phyloP scores from a whole-genome alignment of 2,888 invertebrate genomes.

The Microctonus aethiopoides region DNA sequence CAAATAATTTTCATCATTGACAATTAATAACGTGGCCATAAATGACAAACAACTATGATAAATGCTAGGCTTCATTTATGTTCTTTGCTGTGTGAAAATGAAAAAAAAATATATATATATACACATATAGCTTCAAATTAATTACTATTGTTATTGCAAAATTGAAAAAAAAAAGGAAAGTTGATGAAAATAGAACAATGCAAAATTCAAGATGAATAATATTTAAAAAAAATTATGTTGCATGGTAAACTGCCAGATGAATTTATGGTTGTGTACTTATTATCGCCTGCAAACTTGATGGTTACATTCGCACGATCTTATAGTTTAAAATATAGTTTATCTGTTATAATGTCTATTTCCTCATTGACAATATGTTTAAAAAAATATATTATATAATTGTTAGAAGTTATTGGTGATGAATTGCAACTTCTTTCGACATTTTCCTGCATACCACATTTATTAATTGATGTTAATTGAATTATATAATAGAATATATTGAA shows the following conservation, averaged over 20 bases:
- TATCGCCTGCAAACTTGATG: constrained; percentile 27
- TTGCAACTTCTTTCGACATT: constrained; percentile 3
- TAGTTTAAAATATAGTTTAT: constrained; percentile 62
- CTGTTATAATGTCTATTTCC: constrained; percentile 64
- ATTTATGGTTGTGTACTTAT: constrained; percentile 18
- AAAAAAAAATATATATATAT: neutral
- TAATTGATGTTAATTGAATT: neutral
- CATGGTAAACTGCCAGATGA: neutral
- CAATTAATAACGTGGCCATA: neutral
- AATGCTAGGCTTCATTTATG: neutral
- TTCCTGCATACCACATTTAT: constrained; percentile 1
- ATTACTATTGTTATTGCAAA: neutral
- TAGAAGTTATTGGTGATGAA: constrained; percentile 56
- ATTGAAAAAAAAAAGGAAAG: neutral
- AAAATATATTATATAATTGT: constrained; percentile 63
- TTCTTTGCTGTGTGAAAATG: neutral
- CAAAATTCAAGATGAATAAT: too few relatives aligned
- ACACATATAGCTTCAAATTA: neutral
- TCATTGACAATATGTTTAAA: constrained; percentile 66
- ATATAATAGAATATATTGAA: too few relatives aligned
- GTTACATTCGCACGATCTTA: constrained; percentile 49
- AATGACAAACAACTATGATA: neutral
- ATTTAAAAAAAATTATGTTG: constrained; percentile 8
- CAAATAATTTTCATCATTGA: neutral
- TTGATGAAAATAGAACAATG: constrained; percentile 27